phyloP scores from a whole-genome alignment of 2,797 vertebrate genomes.

The Potorous gilbertii region DNA sequence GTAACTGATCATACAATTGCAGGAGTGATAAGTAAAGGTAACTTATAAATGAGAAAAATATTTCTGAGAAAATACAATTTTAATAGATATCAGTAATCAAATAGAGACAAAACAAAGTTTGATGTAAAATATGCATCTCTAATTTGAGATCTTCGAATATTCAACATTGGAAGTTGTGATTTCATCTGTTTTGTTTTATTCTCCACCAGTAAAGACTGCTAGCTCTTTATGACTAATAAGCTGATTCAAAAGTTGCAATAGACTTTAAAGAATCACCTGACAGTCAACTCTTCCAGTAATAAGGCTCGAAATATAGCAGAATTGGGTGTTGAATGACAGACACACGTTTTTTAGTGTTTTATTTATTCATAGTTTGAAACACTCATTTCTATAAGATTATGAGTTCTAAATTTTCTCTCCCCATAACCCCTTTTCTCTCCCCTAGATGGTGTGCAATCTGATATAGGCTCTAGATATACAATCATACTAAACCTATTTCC shows the following conservation, averaged over 20 bases:
- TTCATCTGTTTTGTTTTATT: neutral
- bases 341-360: too few relatives aligned
- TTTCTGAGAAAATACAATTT: neutral
- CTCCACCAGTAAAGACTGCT: neutral
- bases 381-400: too few relatives aligned
- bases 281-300: neutral
- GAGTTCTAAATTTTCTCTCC: too few relatives aligned
- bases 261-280: neutral
- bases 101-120: neutral
- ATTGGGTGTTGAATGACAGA: neutral
- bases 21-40: neutral
- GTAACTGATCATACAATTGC: neutral
- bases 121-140: neutral
- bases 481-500: too few relatives aligned
- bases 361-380: too few relatives aligned
- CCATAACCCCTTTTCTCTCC: too few relatives aligned
- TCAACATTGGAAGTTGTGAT: neutral
- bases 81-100: neutral
- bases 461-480: too few relatives aligned
- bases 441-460: too few relatives aligned
- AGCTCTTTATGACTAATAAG: neutral
- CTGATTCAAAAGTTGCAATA: neutral
- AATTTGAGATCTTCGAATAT: neutral
- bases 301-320: neutral
- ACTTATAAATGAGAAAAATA: neutral